A percentile compares a stretch with the other conserved stretches of the same genome.
These are phyloP conservation scores for Diarsia rubi DNA, from an alignment of 2,888 invertebrate genomes.

Conservation along the genomic window DNA sequence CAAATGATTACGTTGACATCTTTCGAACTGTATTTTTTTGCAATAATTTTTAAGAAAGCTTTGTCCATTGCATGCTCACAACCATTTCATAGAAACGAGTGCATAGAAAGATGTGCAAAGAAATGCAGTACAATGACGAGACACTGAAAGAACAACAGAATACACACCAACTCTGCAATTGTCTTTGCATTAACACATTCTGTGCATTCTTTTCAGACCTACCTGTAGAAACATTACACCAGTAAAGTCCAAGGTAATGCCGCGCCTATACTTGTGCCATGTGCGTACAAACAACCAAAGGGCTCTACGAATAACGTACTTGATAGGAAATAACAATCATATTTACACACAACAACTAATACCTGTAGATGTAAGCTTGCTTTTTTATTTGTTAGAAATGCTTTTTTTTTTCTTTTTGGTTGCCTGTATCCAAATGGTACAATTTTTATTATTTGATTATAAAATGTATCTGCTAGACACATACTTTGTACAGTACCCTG, in stretches of 20 bases:
- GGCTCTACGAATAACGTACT: not conserved
- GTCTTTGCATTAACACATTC: constrained; percentile 86
- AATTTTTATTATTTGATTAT: constrained; percentile 17
- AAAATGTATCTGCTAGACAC: not conserved
- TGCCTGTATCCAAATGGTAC: constrained; percentile 62
- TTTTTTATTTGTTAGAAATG: constrained; percentile 25
- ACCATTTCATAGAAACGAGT: constrained; percentile 81
- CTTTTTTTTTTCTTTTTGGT: constrained; percentile 50
- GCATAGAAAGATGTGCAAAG: constrained; percentile 90
- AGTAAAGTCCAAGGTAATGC: constrained; percentile 71
- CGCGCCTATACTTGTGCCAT: constrained; percentile 43
- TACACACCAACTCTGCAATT: constrained; percentile 73
- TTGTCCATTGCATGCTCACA: constrained; percentile 75
- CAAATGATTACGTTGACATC: constrained; percentile 64
- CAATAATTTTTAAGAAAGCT: constrained; percentile 74
- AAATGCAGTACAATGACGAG: constrained; percentile 82
- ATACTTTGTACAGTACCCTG: not conserved
- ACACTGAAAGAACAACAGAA: constrained; percentile 63
- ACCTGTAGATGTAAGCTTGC: constrained; percentile 32
- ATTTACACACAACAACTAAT: constrained; percentile 27
- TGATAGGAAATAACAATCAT: constrained; percentile 4
- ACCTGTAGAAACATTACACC: constrained; percentile 80
- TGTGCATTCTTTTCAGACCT: constrained; percentile 90
- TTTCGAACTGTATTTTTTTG: constrained; percentile 88
- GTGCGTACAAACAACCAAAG: constrained; percentile 56